Evolutionary conservation across 2,888 invertebrate genomes (phyloP), one percentile per base, ranked within the genome.

Genomic region (Lasius platythorax): DNA sequence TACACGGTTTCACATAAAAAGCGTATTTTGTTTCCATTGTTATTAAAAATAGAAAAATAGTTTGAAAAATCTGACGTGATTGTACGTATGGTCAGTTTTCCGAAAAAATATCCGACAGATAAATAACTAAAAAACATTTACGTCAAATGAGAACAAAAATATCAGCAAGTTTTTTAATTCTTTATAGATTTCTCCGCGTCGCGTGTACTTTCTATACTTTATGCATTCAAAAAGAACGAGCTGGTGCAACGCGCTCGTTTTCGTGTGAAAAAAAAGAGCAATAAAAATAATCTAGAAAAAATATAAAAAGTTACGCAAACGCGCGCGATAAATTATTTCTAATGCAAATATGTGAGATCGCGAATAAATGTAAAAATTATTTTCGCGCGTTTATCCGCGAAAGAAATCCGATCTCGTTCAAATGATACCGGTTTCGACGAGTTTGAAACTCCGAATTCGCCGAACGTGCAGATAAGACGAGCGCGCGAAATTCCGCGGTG

Each of bases 391-490:
- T 3, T 33, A 33, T 33, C 30, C 30, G 30, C 37, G 37, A 37
- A 15, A 15, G 18, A 76, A 66, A 66, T 76, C 37, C 18, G 37
- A 18, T 33, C 30, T 8, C 43, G 15, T 61, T 23, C 9, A 66
- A 53, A 18, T 11, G 64, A 53, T 75, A 76, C 15, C 64, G 37
- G 12, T 37, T 23, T 56, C 40, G 56, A 40, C 50, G 72, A 63
- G 30, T 30, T 63, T 18, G 8, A 33, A 63, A n/a, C 18, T 30
- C 70, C 50, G 46, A 23, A 53, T n/a, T 53, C n/a, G n/a, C 53
- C 70, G 70, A 70, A 53, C 53, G n/a, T 53, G 70, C 33, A 33
- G 70, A 70, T 53, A 70, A 33, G 40, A 76, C 46, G 37, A 23
- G 61, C n/a, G 8, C 40, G 37, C 23, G 50, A 23, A 75, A 75